Evolutionary conservation across 2,113 vertebrate genomes (phyloP), one percentile per base, ranked within the genome.

Genomic region (Daubentonia madagascariensis): DNA sequence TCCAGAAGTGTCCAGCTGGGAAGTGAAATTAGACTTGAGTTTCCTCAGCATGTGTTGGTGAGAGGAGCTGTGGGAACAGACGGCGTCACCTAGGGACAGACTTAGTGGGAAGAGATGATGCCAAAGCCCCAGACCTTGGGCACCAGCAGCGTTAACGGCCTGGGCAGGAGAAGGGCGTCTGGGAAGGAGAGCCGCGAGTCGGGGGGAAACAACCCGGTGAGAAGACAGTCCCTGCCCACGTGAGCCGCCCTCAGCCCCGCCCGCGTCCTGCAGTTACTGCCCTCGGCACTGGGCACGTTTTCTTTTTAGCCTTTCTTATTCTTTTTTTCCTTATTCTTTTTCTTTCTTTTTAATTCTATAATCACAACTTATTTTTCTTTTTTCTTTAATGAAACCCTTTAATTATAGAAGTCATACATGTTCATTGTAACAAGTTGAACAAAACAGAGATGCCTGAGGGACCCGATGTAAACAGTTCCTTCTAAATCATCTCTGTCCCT

Each of bases 371-470:
- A 4, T n/a, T 32, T 86, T 79, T 67, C 1, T 48, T 32, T 83
- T 57, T 84, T 59, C 40, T 89, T 94, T 57, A 80, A 37, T 86
- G 68, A 37, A 35, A n/a, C 32, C 17, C 88, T 76, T 87, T 91
- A 52, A 40, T 83, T 89, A 75, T 32, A 85, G 54, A 65, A 91
- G 52, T 72, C 32, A 87, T 40, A 23, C 3, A 12, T n/a, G 10
- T 14, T 68, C 43, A 43, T 61, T 40, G n/a, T 72, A 86, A 45
- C 32, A 84, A 90, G 67, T 85, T 23, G 61, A 63, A 94, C n/a
- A 75, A 85, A 63, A 78, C 75, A 57, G 57, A 91, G 48, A 40
- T 12, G 8, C 43, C 6, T 18, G 52, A 70, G 30, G n/a, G 7
- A 95, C 48, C 5, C 8, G n/a, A 50, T 54, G 43, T 68, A 89